Percentiles rank a stretch among this genome's conserved stretches.
phyloP scores from a whole-genome alignment of 1,140 invertebrate genomes.

The Sitophilus oryzae region DNA sequence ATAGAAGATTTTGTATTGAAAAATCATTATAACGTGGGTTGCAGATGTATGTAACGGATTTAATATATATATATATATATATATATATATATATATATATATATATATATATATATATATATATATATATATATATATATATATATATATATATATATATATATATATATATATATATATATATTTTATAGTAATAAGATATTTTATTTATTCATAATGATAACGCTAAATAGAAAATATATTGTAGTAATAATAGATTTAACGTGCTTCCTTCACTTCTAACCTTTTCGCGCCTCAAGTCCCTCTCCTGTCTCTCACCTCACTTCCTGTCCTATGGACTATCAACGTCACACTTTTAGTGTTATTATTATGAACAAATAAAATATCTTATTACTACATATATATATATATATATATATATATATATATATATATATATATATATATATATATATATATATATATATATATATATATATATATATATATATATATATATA shows the following conservation, averaged over 20 bases:
- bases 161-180: background rate
- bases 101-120: background rate
- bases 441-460: conserved; percentile 3
- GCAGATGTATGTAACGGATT: too few relatives aligned
- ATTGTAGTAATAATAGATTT: too few relatives aligned
- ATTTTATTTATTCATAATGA: too few relatives aligned
- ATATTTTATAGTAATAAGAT: too few relatives aligned
- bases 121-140: background rate
- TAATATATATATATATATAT: background rate
- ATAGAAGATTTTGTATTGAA: too few relatives aligned
- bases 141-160: background rate
- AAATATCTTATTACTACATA: background rate
- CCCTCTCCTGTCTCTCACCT: too few relatives aligned
- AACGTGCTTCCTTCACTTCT: too few relatives aligned
- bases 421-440: conserved; percentile 3
- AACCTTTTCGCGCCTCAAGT: too few relatives aligned
- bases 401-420: conserved; percentile 3
- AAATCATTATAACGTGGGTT: too few relatives aligned
- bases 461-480: conserved; percentile 3
- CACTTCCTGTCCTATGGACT: too few relatives aligned
- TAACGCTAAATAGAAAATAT: too few relatives aligned
- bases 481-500: conserved; percentile 5
- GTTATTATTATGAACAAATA: background rate
- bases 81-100: background rate
- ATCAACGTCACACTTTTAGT: too few relatives aligned